A percentile compares a stretch with the other conserved stretches of the same genome.
phyloP scores from a whole-genome alignment of 2,888 invertebrate genomes.

The Caenorhabditis sulstoni region DNA sequence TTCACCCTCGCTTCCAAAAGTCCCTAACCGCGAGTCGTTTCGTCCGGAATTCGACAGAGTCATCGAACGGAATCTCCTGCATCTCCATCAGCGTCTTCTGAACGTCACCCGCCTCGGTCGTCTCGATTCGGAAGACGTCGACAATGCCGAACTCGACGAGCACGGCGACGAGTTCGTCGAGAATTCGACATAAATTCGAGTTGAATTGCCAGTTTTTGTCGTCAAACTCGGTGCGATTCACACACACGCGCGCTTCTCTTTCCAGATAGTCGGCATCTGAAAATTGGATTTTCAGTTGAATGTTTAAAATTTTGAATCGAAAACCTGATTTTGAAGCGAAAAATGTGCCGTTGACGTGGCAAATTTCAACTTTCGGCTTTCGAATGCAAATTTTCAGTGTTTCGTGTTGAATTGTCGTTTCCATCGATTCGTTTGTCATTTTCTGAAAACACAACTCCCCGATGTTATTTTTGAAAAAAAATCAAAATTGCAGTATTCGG shows the following conservation, averaged over 20 bases:
- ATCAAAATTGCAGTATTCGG: neutral
- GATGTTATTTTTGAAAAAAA: neutral
- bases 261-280: slow-evolving; percentile 48
- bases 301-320: no score
- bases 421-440: neutral
- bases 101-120: neutral
- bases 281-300: no score
- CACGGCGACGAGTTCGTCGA: slow-evolving; percentile 32
- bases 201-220: slow-evolving; percentile 42
- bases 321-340: slow-evolving; percentile 41
- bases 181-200: slow-evolving; percentile 41
- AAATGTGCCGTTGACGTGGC: slow-evolving; percentile 31
- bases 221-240: slow-evolving; percentile 25
- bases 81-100: slow-evolving; percentile 6
- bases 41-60: slow-evolving; percentile 34
- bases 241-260: slow-evolving; percentile 21
- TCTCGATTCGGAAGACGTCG: slow-evolving; percentile 14
- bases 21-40: slow-evolving; percentile 49
- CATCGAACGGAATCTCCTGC: slow-evolving; percentile 25
- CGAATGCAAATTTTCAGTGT: neutral
- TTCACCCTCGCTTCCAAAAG: slow-evolving; percentile 55
- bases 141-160: slow-evolving; percentile 46
- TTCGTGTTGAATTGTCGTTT: no score
- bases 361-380: slow-evolving; percentile 34
- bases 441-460: slow-evolving; percentile 19